Conservation (phyloP, 2,888 invertebrate genomes). For the Phasia obesa region DNA sequence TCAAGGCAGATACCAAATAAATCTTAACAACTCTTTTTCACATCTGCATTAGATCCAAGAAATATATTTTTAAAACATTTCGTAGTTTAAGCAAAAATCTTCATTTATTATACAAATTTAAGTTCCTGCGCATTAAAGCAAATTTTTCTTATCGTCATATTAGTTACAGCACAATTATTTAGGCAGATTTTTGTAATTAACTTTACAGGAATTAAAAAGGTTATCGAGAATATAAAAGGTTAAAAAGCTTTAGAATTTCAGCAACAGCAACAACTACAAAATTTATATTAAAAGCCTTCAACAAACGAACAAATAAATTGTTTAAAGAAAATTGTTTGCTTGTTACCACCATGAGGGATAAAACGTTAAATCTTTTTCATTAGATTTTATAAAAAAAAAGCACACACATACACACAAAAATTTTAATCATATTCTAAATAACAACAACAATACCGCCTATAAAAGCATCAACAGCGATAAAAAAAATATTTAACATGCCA, state of each 20-base stretch:
- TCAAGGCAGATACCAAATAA: no score
- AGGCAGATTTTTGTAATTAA: no score
- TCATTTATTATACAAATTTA: no score
- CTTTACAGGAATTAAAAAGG: no score
- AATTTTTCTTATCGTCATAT: no score
- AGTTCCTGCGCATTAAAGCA: no score
- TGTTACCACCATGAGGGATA: slow-evolving; percentile 18
- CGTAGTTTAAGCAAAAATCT: no score
- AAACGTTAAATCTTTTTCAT: slow-evolving; percentile 42
- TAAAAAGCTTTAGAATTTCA: background rate
- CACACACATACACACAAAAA: background rate
- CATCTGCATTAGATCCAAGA: no score
- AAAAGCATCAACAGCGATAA: slow-evolving; percentile 30
- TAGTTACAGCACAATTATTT: no score
- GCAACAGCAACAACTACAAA: background rate
- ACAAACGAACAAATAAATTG: slow-evolving; percentile 13
- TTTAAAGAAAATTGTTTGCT: slow-evolving; percentile 4
- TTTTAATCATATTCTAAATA: slow-evolving; percentile 33
- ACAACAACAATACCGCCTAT: slow-evolving; percentile 9
- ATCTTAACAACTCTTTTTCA: no score
- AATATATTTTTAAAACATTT: no score
- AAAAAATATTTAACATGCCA: slow-evolving; percentile 53
- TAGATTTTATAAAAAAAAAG: background rate
- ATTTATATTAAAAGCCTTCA: background rate
- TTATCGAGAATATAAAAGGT: background rate